Evolutionary conservation across 2,888 invertebrate species (phyloP).

Genomic region (Habrosyne pyritoides): DNA sequence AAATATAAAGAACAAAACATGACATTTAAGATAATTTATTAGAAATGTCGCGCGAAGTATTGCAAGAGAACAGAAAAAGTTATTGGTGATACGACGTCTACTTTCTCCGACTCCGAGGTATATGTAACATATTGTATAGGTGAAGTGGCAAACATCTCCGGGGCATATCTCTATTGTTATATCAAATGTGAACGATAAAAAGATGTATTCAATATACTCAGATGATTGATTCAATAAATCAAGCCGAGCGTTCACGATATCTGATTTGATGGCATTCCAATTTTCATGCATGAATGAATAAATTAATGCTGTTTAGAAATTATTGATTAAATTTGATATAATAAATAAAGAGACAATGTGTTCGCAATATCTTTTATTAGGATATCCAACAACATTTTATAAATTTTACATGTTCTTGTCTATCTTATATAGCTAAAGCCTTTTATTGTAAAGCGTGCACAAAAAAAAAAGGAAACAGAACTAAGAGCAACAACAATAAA

Average conservation of each 20-base stretch:
- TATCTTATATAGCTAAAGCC: too few species aligned
- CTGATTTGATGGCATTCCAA: slow-evolving; percentile 4
- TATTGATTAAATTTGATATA: background rate
- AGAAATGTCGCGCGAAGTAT: slow-evolving; percentile 39
- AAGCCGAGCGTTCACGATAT: slow-evolving; percentile 1
- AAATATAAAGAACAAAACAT: background rate
- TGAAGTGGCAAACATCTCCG: slow-evolving; percentile 33
- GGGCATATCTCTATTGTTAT: slow-evolving; percentile 15
- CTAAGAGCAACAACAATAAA: too few species aligned
- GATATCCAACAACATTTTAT: too few species aligned
- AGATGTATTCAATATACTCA: slow-evolving; percentile 20
- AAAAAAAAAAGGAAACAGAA: too few species aligned
- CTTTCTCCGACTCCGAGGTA: slow-evolving; percentile 56
- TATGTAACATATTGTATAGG: slow-evolving; percentile 17
- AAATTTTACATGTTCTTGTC: too few species aligned
- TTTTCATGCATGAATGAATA: slow-evolving; percentile 2
- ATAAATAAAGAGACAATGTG: background rate
- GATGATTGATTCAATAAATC: slow-evolving; percentile 1
- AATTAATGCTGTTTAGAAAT: background rate
- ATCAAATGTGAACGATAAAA: slow-evolving; percentile 7
- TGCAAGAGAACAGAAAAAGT: slow-evolving; percentile 45
- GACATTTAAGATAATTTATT: background rate
- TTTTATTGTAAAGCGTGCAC: too few species aligned
- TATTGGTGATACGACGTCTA: slow-evolving; percentile 55
- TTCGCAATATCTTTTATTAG: too few species aligned